Evolutionary conservation across 2,113 vertebrate species (phyloP), one percentile per base, ranked within the genome.

Genomic region (Ctenomys sociabilis): DNA sequence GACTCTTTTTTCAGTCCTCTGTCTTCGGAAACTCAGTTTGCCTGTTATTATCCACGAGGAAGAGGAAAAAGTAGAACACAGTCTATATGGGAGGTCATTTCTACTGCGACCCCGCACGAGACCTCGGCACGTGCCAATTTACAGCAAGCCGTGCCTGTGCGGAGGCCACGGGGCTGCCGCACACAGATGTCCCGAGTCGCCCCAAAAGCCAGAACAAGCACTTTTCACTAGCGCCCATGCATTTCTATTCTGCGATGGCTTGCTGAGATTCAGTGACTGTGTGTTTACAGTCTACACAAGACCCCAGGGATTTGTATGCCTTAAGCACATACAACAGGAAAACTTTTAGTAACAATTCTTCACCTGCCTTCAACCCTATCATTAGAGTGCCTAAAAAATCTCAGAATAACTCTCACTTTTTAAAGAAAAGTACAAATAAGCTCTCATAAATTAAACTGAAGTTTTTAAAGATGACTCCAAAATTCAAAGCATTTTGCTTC

Each of bases 381-480:
- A 85, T 40, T 64, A 32, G 86, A 52, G 21, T 75, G 80, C 40
- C 64, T 91, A 72, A 43, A 77, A 77, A 37, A 32, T 52, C 35
- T 84, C 73, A 82, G 61, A 85, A 37, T 72, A 82, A 78, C 28
- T 83, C 40, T 73, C 54, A n/a, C 57, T 35, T 83, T 66, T 89
- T 82, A 30, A 77, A 52, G 24, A 45, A 57, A 57, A 43, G n/a
- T 59, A 64, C 3, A 93, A 83, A 73, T 61, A 9, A 91, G 35
- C 32, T 91, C 77, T 93, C 45, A 78, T 68, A 81, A 82, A 75
- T 88, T 78, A 86, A 92, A 61, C 1, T 90, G 21, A 93, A 78
- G 40, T 16, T 93, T 85, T 86, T 73, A 88, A 96, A 96, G 73
- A 77, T 68, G 70, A 73, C 12, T 82, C 32, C 32, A 70, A 93